A percentile compares a stretch with the other conserved stretches of the same genome.
phyloP scores from a whole-genome alignment of 2,113 vertebrate genomes.

The Callionymus lyra region DNA sequence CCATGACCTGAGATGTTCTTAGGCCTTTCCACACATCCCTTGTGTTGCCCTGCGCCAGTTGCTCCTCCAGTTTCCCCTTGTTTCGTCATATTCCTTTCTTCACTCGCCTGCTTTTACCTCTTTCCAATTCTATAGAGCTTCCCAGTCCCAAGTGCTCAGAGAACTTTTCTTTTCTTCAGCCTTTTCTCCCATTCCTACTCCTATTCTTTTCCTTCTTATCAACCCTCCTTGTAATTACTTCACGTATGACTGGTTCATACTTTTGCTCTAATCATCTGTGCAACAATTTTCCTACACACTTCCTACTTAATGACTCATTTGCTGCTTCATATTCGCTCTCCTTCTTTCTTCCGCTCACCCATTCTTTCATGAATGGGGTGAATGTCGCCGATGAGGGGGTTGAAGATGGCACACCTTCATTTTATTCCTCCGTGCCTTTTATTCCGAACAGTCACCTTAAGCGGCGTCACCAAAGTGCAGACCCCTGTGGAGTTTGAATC shows the following conservation, averaged over 20 bases:
- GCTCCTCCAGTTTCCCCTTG: too few relatives aligned
- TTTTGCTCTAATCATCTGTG: conserved; percentile 2
- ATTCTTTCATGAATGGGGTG: conserved; percentile 16
- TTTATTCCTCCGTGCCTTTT: conserved; percentile 25
- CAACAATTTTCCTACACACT: conserved; percentile 9
- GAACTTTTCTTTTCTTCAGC: too few relatives aligned
- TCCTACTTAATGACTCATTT: conserved; percentile 10
- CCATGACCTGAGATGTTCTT: too few relatives aligned
- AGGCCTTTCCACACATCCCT: too few relatives aligned
- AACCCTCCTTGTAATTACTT: conserved; percentile 11
- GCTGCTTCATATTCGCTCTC: conserved; percentile 5
- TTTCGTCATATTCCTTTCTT: too few relatives aligned
- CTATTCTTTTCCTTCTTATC: background rate
- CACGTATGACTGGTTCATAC: background rate
- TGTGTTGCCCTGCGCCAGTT: too few relatives aligned
- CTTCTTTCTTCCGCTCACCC: conserved; percentile 9
- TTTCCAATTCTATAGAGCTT: too few relatives aligned
- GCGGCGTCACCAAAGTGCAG: conserved; percentile 13
- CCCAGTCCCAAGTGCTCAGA: too few relatives aligned
- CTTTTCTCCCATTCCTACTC: too few relatives aligned
- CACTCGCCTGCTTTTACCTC: background rate
- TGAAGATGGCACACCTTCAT: conserved; percentile 17
- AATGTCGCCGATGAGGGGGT: conserved; percentile 28
- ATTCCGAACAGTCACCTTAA: conserved; percentile 17
- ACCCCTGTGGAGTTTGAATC: conserved; percentile 13